Base-by-base conservation (phyloP, 2,888 invertebrate genomes). In the Cheilosia soror region DNA sequence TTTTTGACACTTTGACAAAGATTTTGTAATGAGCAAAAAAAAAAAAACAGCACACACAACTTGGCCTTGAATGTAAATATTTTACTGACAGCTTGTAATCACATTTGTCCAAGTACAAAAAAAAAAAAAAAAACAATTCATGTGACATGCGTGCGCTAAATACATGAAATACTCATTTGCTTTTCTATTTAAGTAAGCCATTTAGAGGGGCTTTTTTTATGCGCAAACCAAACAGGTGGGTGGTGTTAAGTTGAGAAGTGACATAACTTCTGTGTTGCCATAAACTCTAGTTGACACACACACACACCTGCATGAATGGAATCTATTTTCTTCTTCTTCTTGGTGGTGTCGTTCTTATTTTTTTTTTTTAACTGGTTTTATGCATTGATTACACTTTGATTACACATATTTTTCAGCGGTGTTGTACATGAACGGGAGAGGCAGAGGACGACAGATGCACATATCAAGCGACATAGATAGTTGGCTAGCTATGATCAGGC, bases 61-160 rank as follows among this genome's bases (percentile, higher is more conserved):
- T 55, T 77, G 44, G 53, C 77, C 62, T 78, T 78, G 55, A 63
- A 62, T 62, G 33, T 29, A 60, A 55, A 58, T 65, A 47, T 55
- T 58, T 62, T 15, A 51, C 15, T 55, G 53, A 69, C 62, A 69
- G 53, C 58, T 42, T 69, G 71, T 71, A 71, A 65, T 65, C 57
- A 53, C 53, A 3, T 4, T 20, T 44, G 55, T 13, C 62, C 62
- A 57, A 78, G 63, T 71, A 78, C 62, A 71, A 20, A 20, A 20
- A 69, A 57, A 57, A 58, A 66, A 72, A 71, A 20, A 20, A 20
- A 69, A 57, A 57, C 65, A 66, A 72, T 69, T 71, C 40, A 72
- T 40, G 58, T 66, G 79, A 79, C 78, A 79, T 65, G 79, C 72
- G 79, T 72, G 79, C 71, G 79, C 79, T 79, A 79, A 72, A 79